phyloP scores from a whole-genome alignment of 1,140 invertebrate species.

The Nylanderia fulva region DNA sequence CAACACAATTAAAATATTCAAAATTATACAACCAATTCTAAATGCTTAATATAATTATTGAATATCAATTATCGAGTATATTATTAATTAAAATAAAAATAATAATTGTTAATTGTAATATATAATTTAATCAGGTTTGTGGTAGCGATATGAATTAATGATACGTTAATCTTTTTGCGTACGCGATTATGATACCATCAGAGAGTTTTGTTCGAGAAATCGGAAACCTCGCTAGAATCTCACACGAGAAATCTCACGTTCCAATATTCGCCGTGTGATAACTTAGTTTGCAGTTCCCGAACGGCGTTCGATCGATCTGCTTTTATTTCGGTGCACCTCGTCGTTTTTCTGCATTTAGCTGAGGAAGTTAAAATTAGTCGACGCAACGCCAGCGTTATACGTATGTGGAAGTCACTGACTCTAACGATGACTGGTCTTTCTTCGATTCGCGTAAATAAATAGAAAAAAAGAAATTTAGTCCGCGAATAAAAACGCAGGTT shows the following conservation, averaged over 20 bases:
- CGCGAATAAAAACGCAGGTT: not conserved
- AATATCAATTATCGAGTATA: no score
- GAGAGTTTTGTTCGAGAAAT: not conserved
- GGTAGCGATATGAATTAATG: not conserved
- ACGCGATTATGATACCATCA: not conserved
- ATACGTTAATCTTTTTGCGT: constrained; percentile 17
- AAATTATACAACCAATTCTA: no score
- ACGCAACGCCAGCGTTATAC: constrained; percentile 66
- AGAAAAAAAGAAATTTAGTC: constrained; percentile 69
- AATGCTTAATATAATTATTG: not conserved
- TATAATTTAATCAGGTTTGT: constrained; percentile 10
- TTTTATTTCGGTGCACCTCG: constrained; percentile 71
- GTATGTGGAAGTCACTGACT: constrained; percentile 74
- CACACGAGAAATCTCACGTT: not conserved
- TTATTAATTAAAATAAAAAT: no score
- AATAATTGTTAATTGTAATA: no score
- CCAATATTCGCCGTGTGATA: constrained; percentile 3
- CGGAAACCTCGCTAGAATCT: constrained; percentile 16
- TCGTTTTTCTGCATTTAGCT: constrained; percentile 72
- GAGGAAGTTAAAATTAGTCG: constrained; percentile 79
- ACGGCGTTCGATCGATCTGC: constrained; percentile 48
- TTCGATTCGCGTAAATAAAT: constrained; percentile 39
- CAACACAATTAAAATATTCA: no score
- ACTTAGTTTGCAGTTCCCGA: constrained; percentile 2
- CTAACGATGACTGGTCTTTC: constrained; percentile 53